These are phyloP conservation scores for Polyploca ridens DNA, from an alignment of 2,888 invertebrate genomes.

Conservation along the genomic window DNA sequence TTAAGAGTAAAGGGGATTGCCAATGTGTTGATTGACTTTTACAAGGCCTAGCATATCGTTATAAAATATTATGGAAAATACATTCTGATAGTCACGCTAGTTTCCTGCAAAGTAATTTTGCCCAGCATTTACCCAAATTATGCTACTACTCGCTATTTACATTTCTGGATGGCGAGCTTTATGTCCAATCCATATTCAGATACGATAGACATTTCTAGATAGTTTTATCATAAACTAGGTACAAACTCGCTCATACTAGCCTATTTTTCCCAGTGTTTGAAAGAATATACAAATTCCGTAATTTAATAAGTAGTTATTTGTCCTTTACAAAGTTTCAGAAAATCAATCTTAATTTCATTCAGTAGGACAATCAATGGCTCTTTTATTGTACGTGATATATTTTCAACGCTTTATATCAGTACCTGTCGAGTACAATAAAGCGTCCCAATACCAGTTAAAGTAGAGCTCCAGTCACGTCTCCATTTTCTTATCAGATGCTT, in stretches of 20 bases:
- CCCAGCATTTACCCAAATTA: too few species aligned
- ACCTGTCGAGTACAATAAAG: slow-evolving; percentile 14
- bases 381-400: slow-evolving; percentile 24
- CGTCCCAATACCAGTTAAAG: neutral
- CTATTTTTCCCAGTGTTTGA: neutral
- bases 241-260: neutral
- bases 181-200: too few species aligned
- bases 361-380: slow-evolving; percentile 2
- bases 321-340: neutral
- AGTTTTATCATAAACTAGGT: neutral
- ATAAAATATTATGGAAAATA: too few species aligned
- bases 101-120: too few species aligned
- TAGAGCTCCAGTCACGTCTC: slow-evolving; percentile 6
- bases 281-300: neutral
- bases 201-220: neutral
- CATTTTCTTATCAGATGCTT: slow-evolving; percentile 14
- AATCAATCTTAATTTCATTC: slow-evolving; percentile 8
- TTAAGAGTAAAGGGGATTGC: too few species aligned
- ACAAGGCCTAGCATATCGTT: too few species aligned
- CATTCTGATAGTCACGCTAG: too few species aligned
- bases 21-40: too few species aligned
- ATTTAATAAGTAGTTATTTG: neutral
- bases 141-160: too few species aligned
- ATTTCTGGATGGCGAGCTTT: too few species aligned
- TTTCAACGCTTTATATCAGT: slow-evolving; percentile 25